These are phyloP conservation scores for Bellardia bayeri DNA, from an alignment of 2,888 invertebrate species.

Conservation along the genomic window DNA sequence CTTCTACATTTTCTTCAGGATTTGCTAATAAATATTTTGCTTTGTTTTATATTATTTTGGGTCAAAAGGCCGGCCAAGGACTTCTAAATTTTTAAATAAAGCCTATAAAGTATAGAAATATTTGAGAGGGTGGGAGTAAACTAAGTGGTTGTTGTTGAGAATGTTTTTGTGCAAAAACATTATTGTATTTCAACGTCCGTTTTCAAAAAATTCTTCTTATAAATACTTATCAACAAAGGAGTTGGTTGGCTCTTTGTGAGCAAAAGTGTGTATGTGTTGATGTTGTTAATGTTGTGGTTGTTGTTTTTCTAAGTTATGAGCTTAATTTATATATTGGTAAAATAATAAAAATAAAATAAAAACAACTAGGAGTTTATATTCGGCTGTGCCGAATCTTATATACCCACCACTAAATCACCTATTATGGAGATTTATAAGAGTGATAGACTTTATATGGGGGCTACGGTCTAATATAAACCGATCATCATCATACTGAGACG, in stretches of 20 bases:
- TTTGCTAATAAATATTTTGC: constrained; percentile 8
- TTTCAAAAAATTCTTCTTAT: constrained; percentile 23
- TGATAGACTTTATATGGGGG: too few species aligned
- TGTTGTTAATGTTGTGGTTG: neutral
- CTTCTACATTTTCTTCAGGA: neutral
- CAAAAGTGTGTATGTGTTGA: neutral
- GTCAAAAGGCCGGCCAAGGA: neutral
- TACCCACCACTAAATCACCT: too few species aligned
- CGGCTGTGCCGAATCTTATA: too few species aligned
- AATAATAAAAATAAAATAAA: constrained; percentile 11
- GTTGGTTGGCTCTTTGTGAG: neutral
- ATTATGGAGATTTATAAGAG: too few species aligned
- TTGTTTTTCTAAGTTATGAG: constrained; percentile 39
- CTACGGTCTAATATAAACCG: too few species aligned
- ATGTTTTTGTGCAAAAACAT: neutral
- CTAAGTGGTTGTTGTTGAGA: neutral
- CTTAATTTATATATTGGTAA: constrained; percentile 39
- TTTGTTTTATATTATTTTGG: neutral
- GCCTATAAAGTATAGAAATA: neutral
- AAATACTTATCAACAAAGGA: constrained; percentile 3
- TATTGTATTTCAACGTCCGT: neutral
- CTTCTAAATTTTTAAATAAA: constrained; percentile 26
- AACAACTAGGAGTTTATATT: too few species aligned
- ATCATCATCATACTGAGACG: too few species aligned
- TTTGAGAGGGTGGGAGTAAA: neutral